Evolutionary conservation across 1,140 invertebrate species (phyloP).

Genomic region (Conus ventricosus): DNA sequence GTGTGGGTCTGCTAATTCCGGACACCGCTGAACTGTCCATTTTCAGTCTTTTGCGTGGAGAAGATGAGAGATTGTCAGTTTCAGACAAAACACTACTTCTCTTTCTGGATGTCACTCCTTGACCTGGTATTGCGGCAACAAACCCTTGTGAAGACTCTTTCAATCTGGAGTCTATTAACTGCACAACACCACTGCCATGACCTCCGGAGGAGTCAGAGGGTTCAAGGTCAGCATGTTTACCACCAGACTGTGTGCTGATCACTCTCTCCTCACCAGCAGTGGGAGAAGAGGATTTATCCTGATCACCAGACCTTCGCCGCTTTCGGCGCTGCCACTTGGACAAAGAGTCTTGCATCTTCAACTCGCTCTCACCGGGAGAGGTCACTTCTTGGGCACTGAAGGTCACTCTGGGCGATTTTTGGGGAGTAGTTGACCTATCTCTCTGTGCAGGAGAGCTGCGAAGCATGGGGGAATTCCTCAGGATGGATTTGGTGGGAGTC

Average conservation of each 20-base stretch:
- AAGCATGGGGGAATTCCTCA: slow-evolving; percentile 11
- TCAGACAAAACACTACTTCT: background rate
- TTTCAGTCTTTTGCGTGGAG: slow-evolving; percentile 19
- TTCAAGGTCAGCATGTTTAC: background rate
- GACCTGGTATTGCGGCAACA: background rate
- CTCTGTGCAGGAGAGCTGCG: background rate
- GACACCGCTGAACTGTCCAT: background rate
- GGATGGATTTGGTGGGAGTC: slow-evolving; percentile 25
- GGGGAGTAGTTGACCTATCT: background rate
- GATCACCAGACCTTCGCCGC: slow-evolving; percentile 25
- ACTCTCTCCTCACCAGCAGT: background rate
- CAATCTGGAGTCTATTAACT: background rate
- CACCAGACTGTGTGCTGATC: background rate
- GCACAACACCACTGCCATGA: too few species aligned
- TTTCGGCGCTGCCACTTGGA: slow-evolving; percentile 55
- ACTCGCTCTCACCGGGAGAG: slow-evolving; percentile 45
- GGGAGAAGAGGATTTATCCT: background rate
- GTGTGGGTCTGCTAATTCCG: background rate
- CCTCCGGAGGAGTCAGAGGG: background rate
- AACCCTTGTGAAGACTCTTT: background rate
- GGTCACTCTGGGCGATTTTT: slow-evolving; percentile 19
- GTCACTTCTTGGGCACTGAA: slow-evolving; percentile 12
- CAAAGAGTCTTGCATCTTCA: slow-evolving; percentile 55
- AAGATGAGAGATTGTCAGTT: background rate
- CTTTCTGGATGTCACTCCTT: background rate